Evolutionary conservation across 2,888 invertebrate species (phyloP), one percentile per base, ranked within the genome.

Genomic region (Antheraea yamamai): DNA sequence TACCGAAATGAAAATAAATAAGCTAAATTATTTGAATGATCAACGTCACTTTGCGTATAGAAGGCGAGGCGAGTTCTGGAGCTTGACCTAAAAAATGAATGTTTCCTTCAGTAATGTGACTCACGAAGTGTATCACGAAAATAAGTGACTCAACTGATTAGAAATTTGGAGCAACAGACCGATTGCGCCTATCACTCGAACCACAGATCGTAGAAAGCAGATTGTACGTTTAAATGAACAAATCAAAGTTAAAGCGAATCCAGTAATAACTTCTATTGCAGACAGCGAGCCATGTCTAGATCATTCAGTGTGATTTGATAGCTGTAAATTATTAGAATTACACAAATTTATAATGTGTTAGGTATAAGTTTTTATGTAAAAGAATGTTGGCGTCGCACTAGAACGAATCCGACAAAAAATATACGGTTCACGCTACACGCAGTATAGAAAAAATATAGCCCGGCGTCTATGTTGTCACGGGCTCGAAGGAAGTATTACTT

Each of bases 31-130:
- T 66, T 66, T 12, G 64, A 66, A 66, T 14, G 64, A 30, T 26
- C 30, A 30, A 66, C 64, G 30, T 66, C 64, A 66, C 64, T 66
- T 66, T 66, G 6, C 4, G 16, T 66, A 30, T 30, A 30, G 64
- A 10, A 18, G 30, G 4, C 64, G 64, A 30, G 26, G 64, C 26
- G 30, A 30, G 64, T 26, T 66, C 64, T 26, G 30, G 30, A 66
- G 64, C 30, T 66, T 66, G 64, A 66, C 64, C 64, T 66, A 66
- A 66, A 66, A 61, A 61, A 20, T 66, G 64, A 66, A 66, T 26
- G 16, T 66, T 66, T 66, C 64, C 30, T 66, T 66, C 4, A 30
- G 16, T 30, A 66, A 66, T 66, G 64, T 66, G 64, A 66, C 26
- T 66, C 64, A 66, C 16, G 26, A 66, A 16, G 26, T 30, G 18